phyloP scores from a whole-genome alignment of 92 coral and sea anemone species.

The Micromussa lordhowensis region DNA sequence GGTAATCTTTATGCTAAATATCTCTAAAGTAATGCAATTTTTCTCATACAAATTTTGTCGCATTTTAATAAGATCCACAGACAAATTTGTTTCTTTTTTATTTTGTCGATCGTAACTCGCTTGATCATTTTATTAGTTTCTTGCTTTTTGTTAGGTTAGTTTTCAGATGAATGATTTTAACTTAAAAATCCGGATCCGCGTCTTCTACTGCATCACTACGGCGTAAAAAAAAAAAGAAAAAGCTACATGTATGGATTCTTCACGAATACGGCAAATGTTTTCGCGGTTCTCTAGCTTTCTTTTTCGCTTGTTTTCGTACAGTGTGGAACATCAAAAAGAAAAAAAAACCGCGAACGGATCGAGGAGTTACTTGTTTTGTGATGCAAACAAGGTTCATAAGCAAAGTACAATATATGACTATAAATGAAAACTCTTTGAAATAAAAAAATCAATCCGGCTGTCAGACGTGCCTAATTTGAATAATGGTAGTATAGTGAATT shows the following conservation, averaged over 20 bases:
- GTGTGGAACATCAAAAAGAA: background rate
- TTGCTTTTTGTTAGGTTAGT: background rate
- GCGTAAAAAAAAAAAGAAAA: background rate
- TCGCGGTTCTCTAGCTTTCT: background rate
- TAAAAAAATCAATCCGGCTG: conserved; percentile 40
- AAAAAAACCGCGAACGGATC: background rate
- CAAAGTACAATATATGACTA: conserved; percentile 7
- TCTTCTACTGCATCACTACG: background rate
- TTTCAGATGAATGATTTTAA: conserved; percentile 19
- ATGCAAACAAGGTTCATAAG: conserved; percentile 18
- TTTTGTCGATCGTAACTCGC: conserved; percentile 14
- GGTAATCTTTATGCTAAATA: conserved; percentile 2
- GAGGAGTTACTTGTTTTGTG: conserved; percentile 29
- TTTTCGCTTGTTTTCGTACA: conserved; percentile 8
- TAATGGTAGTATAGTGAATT: conserved; percentile 43
- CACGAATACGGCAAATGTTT: background rate
- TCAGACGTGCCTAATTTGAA: conserved; percentile 50
- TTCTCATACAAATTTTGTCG: background rate
- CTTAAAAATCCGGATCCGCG: background rate
- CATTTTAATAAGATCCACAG: background rate
- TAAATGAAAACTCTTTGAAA: conserved; percentile 24
- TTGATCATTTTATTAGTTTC: conserved; percentile 4
- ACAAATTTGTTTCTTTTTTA: background rate
- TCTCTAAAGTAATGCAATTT: conserved; percentile 17
- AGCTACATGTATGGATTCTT: background rate